These are phyloP conservation scores for Clinocottus analis DNA, from an alignment of 2,113 vertebrate species.

Conservation along the genomic window DNA sequence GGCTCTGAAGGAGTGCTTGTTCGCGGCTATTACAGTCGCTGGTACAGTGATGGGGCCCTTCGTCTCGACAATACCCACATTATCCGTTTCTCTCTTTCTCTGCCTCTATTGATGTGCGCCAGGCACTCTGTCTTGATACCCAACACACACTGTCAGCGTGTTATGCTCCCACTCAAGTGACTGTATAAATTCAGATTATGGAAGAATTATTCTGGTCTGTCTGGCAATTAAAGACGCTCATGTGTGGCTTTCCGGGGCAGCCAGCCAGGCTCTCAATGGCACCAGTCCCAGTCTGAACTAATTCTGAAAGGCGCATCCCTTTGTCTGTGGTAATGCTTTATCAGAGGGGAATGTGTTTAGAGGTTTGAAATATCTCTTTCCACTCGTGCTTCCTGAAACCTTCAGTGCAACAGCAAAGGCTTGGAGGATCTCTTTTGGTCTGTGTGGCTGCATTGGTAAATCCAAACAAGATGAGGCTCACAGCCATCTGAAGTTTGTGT, in stretches of 20 bases:
- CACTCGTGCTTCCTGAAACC: slow-evolving; percentile 56
- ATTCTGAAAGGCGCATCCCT: slow-evolving; percentile 86
- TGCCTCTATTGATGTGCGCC: slow-evolving; percentile 57
- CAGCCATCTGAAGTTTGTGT: slow-evolving; percentile 39
- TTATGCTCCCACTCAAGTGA: slow-evolving; percentile 73
- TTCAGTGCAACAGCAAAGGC: slow-evolving; percentile 41
- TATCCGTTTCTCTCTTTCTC: slow-evolving; percentile 51
- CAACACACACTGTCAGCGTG: slow-evolving; percentile 71
- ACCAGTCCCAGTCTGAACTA: slow-evolving; percentile 88
- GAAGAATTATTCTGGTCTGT: slow-evolving; percentile 92
- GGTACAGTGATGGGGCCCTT: slow-evolving; percentile 63
- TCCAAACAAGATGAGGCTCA: slow-evolving; percentile 67
- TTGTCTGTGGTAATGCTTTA: slow-evolving; percentile 85
- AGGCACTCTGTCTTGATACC: slow-evolving; percentile 65
- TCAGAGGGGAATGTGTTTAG: slow-evolving; percentile 83
- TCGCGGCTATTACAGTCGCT: slow-evolving; percentile 59
- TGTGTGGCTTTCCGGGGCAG: slow-evolving; percentile 91
- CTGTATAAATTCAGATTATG: slow-evolving; percentile 82
- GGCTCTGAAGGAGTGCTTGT: slow-evolving; percentile 66
- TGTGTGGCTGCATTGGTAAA: slow-evolving; percentile 49
- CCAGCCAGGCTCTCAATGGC: slow-evolving; percentile 89
- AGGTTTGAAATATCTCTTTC: slow-evolving; percentile 70
- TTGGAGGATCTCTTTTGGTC: slow-evolving; percentile 44
- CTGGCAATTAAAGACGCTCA: slow-evolving; percentile 91
- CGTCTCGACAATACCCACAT: slow-evolving; percentile 66